phyloP scores from a whole-genome alignment of 2,888 invertebrate species.

The Scotopteryx bipunctaria region DNA sequence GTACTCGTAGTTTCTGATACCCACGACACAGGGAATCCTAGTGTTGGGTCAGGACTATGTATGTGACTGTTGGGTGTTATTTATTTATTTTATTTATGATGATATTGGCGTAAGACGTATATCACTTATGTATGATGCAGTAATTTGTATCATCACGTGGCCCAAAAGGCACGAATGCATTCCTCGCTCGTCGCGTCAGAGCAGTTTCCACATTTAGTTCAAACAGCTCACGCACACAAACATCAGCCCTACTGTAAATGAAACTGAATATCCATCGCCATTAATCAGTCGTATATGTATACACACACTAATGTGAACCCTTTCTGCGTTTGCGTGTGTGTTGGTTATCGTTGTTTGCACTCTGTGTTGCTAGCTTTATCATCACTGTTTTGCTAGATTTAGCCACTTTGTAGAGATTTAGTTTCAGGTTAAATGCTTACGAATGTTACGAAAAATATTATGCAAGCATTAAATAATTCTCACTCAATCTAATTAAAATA shows the following conservation, averaged over 20 bases:
- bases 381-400: too few relatives aligned
- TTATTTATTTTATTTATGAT: too few relatives aligned
- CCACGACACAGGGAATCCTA: too few relatives aligned
- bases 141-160: constrained; percentile 20
- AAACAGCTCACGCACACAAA: constrained; percentile 48
- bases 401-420: constrained; percentile 4
- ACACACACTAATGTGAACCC: constrained; percentile 47
- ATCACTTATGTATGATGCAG: background rate
- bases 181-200: constrained; percentile 58
- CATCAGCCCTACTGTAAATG: constrained; percentile 27
- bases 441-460: too few relatives aligned
- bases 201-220: constrained; percentile 63
- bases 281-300: constrained; percentile 47
- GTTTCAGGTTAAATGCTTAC: too few relatives aligned
- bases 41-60: too few relatives aligned
- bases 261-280: constrained; percentile 49
- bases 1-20: too few relatives aligned
- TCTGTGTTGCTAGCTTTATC: constrained; percentile 37
- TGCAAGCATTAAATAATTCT: too few relatives aligned
- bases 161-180: constrained; percentile 38
- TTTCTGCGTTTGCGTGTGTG: constrained; percentile 46
- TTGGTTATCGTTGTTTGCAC: constrained; percentile 37
- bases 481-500: too few relatives aligned
- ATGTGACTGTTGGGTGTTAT: too few relatives aligned
- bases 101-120: too few relatives aligned